Percentiles rank a stretch among this genome's conserved stretches.
Evolutionary conservation across 92 coral and sea anemone species (phyloP).

Genomic region (Parazoanthus darwini): DNA sequence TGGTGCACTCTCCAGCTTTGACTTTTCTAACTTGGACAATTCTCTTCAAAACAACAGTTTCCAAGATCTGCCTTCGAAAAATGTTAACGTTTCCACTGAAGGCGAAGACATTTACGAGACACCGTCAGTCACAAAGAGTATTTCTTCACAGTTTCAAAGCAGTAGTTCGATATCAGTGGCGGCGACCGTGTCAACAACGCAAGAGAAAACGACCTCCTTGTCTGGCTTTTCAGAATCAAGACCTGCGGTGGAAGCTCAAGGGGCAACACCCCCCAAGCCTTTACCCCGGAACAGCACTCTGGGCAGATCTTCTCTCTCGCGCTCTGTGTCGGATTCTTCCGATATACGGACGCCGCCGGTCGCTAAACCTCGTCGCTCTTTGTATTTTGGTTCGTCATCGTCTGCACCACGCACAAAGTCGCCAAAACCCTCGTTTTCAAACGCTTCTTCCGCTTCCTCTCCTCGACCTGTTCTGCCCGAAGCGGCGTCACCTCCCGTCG

Average conservation of each 20-base stretch:
- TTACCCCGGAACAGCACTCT: constrained; percentile 31
- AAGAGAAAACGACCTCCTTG: constrained; percentile 3
- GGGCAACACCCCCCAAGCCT: constrained; percentile 30
- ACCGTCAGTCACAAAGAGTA: neutral
- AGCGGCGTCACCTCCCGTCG: neutral
- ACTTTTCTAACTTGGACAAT: neutral
- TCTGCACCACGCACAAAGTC: neutral
- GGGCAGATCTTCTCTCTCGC: neutral
- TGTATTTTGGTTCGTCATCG: constrained; percentile 22
- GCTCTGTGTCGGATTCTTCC: constrained; percentile 19
- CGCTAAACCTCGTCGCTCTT: constrained; percentile 41
- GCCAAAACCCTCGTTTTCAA: neutral
- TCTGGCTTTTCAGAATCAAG: constrained; percentile 14
- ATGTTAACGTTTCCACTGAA: neutral
- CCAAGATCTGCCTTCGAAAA: neutral
- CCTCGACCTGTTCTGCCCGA: constrained; percentile 21
- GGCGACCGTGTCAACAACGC: neutral
- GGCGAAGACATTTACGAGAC: neutral
- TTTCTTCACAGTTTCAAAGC: neutral
- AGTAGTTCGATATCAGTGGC: constrained; percentile 12
- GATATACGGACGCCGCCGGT: constrained; percentile 21
- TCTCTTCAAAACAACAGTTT: constrained; percentile 19
- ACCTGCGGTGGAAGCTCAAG: neutral
- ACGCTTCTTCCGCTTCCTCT: neutral
- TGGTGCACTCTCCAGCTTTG: neutral